Conservation (phyloP, 2,888 invertebrate species). For the Erebia ligea region DNA sequence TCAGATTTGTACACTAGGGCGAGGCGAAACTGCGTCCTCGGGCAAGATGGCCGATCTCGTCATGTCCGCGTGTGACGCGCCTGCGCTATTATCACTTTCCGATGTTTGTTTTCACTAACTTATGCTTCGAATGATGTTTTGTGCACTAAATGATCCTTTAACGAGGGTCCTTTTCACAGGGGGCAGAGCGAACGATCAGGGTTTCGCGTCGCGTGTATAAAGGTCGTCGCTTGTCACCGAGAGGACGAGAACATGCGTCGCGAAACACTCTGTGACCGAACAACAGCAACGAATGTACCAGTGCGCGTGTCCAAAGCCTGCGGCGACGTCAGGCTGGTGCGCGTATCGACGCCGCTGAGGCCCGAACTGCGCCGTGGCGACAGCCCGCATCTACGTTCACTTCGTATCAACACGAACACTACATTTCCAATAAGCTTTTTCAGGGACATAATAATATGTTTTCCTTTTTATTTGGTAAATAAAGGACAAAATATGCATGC, state of each 20-base stretch:
- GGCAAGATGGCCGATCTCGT: constrained; percentile 81
- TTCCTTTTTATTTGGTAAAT: constrained; percentile 19
- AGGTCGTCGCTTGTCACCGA: constrained; percentile 54
- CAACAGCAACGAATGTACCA: constrained; percentile 57
- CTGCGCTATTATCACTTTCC: constrained; percentile 72
- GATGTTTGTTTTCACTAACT: constrained; percentile 78
- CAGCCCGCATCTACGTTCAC: constrained; percentile 62
- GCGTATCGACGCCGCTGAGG: constrained; percentile 65
- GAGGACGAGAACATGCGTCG: constrained; percentile 58
- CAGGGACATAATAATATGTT: constrained; percentile 21
- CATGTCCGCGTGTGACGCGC: constrained; percentile 75
- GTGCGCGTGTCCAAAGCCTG: constrained; percentile 62
- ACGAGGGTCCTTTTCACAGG: constrained; percentile 30
- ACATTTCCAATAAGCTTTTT: constrained; percentile 61
- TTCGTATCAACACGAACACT: constrained; percentile 64
- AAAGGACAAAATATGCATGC: background rate
- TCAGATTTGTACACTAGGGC: constrained; percentile 75
- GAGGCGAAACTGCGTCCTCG: constrained; percentile 79
- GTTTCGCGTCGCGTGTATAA: constrained; percentile 48
- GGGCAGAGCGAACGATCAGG: constrained; percentile 33
- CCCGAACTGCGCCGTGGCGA: constrained; percentile 52
- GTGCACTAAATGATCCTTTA: constrained; percentile 49
- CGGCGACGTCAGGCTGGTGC: constrained; percentile 68
- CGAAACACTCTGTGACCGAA: constrained; percentile 54
- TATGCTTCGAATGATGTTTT: constrained; percentile 48